Conservation (phyloP, 2,888 invertebrate species). For the Cheilosia urbana region DNA sequence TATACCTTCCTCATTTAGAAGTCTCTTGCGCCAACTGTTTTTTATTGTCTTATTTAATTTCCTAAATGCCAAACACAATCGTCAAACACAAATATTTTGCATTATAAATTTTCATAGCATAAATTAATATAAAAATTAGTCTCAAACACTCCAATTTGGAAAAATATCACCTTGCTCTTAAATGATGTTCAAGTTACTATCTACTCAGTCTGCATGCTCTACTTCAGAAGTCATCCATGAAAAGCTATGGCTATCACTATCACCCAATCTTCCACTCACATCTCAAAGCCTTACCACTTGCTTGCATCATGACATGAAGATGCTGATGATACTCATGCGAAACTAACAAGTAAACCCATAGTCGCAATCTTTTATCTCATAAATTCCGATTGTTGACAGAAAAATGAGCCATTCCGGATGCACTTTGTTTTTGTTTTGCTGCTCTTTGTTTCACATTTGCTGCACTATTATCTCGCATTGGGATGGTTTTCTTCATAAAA, state of each 20-base stretch:
- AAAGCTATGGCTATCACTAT: no score
- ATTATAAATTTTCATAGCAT: no score
- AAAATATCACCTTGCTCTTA: no score
- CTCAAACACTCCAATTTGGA: no score
- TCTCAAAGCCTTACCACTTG: not conserved
- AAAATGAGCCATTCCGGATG: constrained; percentile 72
- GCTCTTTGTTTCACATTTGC: constrained; percentile 42
- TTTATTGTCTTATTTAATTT: no score
- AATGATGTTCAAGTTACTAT: no score
- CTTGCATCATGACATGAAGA: no score
- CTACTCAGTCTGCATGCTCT: not conserved
- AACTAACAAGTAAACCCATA: constrained; percentile 49
- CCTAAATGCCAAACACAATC: no score
- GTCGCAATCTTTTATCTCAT: constrained; percentile 53
- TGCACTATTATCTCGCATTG: constrained; percentile 51
- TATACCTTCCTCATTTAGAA: no score
- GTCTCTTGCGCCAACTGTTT: no score
- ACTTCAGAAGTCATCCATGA: not conserved
- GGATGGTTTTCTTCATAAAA: constrained; percentile 59
- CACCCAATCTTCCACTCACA: not conserved
- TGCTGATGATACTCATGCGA: constrained; percentile 30
- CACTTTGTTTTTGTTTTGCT: constrained; percentile 40
- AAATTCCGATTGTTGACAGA: constrained; percentile 70
- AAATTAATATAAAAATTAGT: no score
- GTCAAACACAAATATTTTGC: no score